Base-by-base conservation (phyloP, 2,113 vertebrate genomes). In the Psittacus erithacus region DNA sequence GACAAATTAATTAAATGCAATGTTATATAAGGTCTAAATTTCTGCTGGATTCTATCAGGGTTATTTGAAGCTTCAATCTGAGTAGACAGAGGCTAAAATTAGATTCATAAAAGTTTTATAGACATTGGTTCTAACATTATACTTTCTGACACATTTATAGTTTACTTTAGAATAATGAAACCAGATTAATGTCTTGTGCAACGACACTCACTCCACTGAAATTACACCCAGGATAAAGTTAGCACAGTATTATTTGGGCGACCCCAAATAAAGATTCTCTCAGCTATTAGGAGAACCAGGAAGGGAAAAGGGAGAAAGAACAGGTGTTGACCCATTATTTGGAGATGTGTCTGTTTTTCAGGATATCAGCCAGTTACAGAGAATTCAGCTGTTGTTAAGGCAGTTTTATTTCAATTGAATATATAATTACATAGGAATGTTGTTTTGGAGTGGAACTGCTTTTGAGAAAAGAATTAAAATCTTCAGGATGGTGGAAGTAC, bases 391-490 rank as follows among this genome's bases (percentile, higher is more conserved):
- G 46, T 87, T 90, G 44, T 95, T 88, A 77, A 83, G 35, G 71
- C 46, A 93, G 53, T 10, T 78, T 96, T 82, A 62, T 69, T 96
- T 96, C 94, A 92, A 78, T 69, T 95, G 74, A 92, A 80, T 93
- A 92, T 82, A 81, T 76, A 92, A 94, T 90, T 90, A 84, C 55
- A 80, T 17, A 77, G 49, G 13, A 91, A 95, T 94, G 53, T 43
- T 89, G 18, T 35, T 90, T 88, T 20, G 10, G 70, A 85, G 27
- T 33, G 13, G 7, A 47, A 75, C 29, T 89, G 33, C 19, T 91
- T 87, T 57, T 69, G 41, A 92, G 67, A 43, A 79, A 85, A 87
- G 10, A 82, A 84, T 49, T 64, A 55, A 85, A 69, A 65, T 31
- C 14, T 28, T 38, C n/a, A 88, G 52, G 20, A 50, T 81, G 22